Evolutionary conservation across 2,888 invertebrate genomes (phyloP).

Genomic region (Sepiola atlantica): DNA sequence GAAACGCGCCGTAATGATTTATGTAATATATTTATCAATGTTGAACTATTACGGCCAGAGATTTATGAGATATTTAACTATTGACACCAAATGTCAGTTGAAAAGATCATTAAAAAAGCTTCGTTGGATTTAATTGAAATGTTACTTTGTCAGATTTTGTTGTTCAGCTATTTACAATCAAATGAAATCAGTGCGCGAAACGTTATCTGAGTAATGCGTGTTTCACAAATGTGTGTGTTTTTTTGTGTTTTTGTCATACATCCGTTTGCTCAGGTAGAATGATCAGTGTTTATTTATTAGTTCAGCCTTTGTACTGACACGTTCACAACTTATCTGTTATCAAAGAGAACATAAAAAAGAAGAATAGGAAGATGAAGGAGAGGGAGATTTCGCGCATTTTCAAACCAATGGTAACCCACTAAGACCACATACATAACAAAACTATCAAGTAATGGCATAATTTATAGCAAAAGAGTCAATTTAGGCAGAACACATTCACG

Average conservation of each 20-base stretch:
- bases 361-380: neutral
- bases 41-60: neutral
- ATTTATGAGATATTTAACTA: neutral
- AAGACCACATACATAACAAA: conserved; percentile 19
- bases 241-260: too few relatives aligned
- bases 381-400: neutral
- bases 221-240: neutral
- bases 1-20: too few relatives aligned
- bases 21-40: neutral
- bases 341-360: neutral
- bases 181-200: neutral
- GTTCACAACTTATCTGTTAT: neutral
- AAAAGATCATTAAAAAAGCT: too few relatives aligned
- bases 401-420: neutral
- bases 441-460: neutral
- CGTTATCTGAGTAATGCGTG: neutral
- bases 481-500: conserved; percentile 4
- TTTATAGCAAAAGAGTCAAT: neutral
- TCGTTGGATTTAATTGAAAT: neutral
- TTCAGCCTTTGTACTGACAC: neutral
- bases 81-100: neutral
- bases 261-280: neutral
- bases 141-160: neutral
- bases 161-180: neutral
- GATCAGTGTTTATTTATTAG: neutral